phyloP scores from a whole-genome alignment of 2,113 vertebrate genomes.

The Panthera tigris region DNA sequence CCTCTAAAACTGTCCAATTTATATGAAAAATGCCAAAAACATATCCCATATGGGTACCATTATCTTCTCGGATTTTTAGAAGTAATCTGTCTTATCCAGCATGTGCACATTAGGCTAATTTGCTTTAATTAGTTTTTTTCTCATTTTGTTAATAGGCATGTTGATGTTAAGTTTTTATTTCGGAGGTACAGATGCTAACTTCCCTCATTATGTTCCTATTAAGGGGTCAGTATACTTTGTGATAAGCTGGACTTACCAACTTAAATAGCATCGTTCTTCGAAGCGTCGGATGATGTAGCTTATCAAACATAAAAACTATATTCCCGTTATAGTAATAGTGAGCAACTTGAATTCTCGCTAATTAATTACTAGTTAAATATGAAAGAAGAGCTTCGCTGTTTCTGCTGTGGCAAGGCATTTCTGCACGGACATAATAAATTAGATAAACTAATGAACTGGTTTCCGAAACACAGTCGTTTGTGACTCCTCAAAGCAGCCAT shows the following conservation, averaged over 20 bases:
- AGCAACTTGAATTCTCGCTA: conserved; percentile 62
- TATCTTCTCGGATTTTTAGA: conserved; percentile 88
- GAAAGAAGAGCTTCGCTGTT: conserved; percentile 52
- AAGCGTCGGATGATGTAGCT: conserved; percentile 31
- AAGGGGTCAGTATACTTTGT: conserved; percentile 65
- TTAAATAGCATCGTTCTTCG: conserved; percentile 20
- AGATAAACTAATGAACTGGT: conserved; percentile 79
- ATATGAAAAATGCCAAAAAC: conserved; percentile 92
- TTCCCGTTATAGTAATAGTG: conserved; percentile 47
- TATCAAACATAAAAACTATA: conserved; percentile 43
- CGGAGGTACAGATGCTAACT: conserved; percentile 80
- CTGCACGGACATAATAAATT: conserved; percentile 70
- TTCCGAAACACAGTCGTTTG: conserved; percentile 65
- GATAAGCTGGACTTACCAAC: conserved; percentile 47
- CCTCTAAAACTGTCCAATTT: conserved; percentile 91
- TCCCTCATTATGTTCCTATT: conserved; percentile 73
- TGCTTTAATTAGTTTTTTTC: conserved; percentile 91
- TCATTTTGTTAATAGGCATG: conserved; percentile 87
- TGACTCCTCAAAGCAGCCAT: conserved; percentile 18
- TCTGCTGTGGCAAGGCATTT: conserved; percentile 67
- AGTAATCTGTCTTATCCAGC: conserved; percentile 88
- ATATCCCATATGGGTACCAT: conserved; percentile 90
- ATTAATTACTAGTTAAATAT: conserved; percentile 78
- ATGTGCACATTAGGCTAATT: conserved; percentile 90
- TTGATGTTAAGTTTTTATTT: conserved; percentile 84